Evolutionary conservation across 2,797 vertebrate genomes (phyloP).

Genomic region (Argentina silus): DNA sequence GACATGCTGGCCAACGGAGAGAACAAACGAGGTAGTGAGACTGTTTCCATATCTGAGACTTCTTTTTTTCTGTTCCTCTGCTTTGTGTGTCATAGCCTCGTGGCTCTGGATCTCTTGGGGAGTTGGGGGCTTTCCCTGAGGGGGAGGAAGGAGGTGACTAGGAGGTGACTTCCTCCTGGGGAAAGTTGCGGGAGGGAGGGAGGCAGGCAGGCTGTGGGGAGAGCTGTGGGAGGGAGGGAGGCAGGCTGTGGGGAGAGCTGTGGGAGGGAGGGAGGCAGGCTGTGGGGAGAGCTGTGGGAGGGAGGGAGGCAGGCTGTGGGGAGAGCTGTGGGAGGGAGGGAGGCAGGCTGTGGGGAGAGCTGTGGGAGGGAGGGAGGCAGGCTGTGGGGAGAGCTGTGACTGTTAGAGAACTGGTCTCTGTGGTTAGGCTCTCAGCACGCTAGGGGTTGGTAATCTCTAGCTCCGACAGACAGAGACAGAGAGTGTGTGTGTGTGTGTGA

Average conservation of each 20-base stretch:
- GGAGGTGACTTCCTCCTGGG: not conserved
- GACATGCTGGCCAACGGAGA: conserved; percentile 81
- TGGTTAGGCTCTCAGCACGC: conserved; percentile 4
- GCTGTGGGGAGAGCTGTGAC: not conserved
- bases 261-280: no score
- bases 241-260: not conserved
- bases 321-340: no score
- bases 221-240: not conserved
- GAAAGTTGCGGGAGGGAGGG: not conserved
- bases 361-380: no score
- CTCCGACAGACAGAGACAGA: not conserved
- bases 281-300: no score
- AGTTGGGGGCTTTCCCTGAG: conserved; percentile 62
- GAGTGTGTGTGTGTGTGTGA: not conserved
- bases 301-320: no score
- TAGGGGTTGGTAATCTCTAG: not conserved
- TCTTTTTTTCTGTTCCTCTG: conserved; percentile 12
- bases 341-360: no score
- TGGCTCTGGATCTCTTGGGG: conserved; percentile 63
- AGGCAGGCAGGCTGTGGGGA: not conserved
- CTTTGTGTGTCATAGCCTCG: conserved; percentile 53
- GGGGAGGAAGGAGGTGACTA: conserved; percentile 32
- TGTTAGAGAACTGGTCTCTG: not conserved
- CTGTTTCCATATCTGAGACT: not conserved
- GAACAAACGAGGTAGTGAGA: not conserved